phyloP scores from a whole-genome alignment of 2,113 vertebrate species.

The Amazona guildingii region DNA sequence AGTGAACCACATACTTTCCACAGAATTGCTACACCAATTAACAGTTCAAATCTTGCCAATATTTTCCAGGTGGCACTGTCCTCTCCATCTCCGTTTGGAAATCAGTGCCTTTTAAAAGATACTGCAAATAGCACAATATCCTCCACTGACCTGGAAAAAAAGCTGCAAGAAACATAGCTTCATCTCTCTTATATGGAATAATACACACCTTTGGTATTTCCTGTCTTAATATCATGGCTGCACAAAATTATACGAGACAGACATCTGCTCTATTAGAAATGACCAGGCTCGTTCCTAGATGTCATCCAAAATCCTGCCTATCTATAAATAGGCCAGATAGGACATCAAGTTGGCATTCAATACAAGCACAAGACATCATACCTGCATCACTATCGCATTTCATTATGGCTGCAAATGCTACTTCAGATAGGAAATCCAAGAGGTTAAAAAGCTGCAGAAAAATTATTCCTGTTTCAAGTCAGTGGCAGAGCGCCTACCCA shows the following conservation, averaged over 20 bases:
- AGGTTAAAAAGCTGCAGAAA: not conserved
- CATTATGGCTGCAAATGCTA: not conserved
- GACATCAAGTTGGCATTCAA: not conserved
- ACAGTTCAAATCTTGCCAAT: not conserved
- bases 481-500: not conserved
- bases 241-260: not conserved
- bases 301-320: not conserved
- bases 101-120: not conserved
- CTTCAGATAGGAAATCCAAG: not conserved
- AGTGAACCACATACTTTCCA: not conserved
- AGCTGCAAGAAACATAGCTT: not conserved
- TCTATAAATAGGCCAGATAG: not conserved
- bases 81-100: not conserved
- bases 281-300: not conserved
- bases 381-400: not conserved
- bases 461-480: not conserved
- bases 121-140: not conserved
- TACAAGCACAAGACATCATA: not conserved
- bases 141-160: not conserved
- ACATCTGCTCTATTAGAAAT: not conserved
- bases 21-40: not conserved
- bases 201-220: not conserved
- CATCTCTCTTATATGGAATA: not conserved
- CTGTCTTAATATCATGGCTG: not conserved
- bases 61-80: not conserved